A percentile compares a stretch with the other conserved stretches of the same genome.
phyloP scores from a whole-genome alignment of 2,888 invertebrate species.

The Tipula helvola region DNA sequence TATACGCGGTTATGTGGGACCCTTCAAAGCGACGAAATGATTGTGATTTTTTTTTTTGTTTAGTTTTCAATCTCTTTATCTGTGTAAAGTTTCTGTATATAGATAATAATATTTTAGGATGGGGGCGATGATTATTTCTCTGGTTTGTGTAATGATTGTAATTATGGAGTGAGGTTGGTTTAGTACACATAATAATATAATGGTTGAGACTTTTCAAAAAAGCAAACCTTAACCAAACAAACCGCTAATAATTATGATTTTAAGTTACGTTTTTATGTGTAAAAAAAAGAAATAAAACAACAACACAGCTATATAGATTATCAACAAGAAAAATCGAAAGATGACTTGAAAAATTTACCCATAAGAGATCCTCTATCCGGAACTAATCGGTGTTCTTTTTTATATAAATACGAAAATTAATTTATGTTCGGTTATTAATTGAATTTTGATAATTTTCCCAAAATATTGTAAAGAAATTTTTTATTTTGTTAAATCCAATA shows the following conservation, averaged over 20 bases:
- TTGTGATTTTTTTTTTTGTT: not conserved
- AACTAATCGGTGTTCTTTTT: not conserved
- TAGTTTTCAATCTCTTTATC: not conserved
- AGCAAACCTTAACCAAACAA: not conserved
- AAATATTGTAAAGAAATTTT: not conserved
- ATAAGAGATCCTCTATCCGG: not conserved
- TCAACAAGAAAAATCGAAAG: not conserved
- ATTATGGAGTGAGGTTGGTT: not conserved
- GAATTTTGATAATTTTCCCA: not conserved
- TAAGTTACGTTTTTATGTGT: not conserved
- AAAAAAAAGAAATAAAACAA: not conserved
- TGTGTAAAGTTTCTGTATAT: not conserved
- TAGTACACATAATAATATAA: not conserved
- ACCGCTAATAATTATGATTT: not conserved
- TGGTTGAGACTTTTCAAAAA: not conserved
- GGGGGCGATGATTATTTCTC: not conserved
- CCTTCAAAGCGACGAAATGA: not conserved
- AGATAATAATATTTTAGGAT: not conserved
- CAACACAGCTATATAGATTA: not conserved
- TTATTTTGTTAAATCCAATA: not conserved
- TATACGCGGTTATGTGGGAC: no score
- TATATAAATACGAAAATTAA: not conserved
- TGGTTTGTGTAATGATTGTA: not conserved
- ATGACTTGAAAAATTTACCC: not conserved
- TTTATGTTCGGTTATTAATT: not conserved